Evolutionary conservation across 2,113 vertebrate genomes (phyloP), one percentile per base, ranked within the genome.

Genomic region (Pongo abelii): DNA sequence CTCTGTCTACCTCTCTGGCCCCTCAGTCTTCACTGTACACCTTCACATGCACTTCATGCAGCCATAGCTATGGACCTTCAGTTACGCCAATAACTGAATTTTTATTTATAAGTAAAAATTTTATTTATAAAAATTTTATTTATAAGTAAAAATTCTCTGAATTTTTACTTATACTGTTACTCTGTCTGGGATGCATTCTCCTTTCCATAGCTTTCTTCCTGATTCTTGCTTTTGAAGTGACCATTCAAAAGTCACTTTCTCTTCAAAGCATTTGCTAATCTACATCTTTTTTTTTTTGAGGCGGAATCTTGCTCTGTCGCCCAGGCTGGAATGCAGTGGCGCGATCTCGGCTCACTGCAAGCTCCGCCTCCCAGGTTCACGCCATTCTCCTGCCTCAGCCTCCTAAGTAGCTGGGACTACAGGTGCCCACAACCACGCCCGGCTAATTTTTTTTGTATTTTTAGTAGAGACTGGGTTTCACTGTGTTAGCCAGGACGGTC

Each of bases 231-330:
- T 57, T 92, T 83, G 83, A 91, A 52, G 22, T 48, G 40, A 83
- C 46, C 25, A 32, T 64, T 86, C 67, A 59, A 27, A 90, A 27
- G 30, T 86, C 35, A 50, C 57, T 92, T 52, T 38, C 48, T 81
- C 79, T 96, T 35, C 25, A 43, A 89, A 94, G 93, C 17, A 70
- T 57, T 89, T 96, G 94, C 74, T 81, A 52, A 64, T 75, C 50
- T 12, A 27, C 12, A 64, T 3, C 14, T 50, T 93, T 67, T 8
- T 50, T 46, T 46, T 46, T 46, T 46, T 46, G 46, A 46, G 46
- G 9, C 46, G 46, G 46, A 46, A 8, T 46, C 46, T 46, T 1
- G 46, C 46, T 46, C 46, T 46, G 46, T 46, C 46, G 46, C 46
- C 46, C 46, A 46, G 46, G 46, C 46, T 9, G 46, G 46, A 46